phyloP scores from a whole-genome alignment of 2,797 vertebrate genomes.

The Sebastes goodei region DNA sequence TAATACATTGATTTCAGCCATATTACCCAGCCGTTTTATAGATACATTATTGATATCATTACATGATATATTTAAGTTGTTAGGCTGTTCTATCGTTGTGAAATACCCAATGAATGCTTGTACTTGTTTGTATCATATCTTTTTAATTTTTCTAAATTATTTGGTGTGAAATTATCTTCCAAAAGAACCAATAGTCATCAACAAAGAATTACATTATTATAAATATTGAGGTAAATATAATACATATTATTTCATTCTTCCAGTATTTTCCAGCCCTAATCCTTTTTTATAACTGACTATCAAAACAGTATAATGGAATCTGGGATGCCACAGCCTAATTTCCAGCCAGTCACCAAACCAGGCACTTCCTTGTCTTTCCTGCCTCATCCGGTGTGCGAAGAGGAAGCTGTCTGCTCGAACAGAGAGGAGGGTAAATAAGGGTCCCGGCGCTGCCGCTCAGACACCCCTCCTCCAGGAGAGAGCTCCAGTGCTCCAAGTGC shows the following conservation, averaged over 20 bases:
- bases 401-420: slow-evolving; percentile 31
- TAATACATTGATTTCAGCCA: neutral
- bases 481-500: slow-evolving; percentile 68
- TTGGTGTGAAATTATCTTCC: neutral
- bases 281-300: neutral
- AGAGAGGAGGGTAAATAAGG: slow-evolving; percentile 55
- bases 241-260: neutral
- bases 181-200: neutral
- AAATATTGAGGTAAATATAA: neutral
- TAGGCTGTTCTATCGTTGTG: neutral
- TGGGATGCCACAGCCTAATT: slow-evolving; percentile 1
- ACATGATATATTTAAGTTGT: neutral
- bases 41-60: neutral
- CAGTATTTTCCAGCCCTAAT: neutral
- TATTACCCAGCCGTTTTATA: neutral
- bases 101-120: neutral
- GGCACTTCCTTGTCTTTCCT: slow-evolving; percentile 17
- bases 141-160: neutral
- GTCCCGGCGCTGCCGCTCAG: slow-evolving; percentile 51
- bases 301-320: slow-evolving; percentile 20
- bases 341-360: slow-evolving; percentile 20
- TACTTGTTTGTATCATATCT: neutral
- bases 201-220: neutral
- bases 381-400: slow-evolving; percentile 11
- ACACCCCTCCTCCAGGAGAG: slow-evolving; percentile 71